Evolutionary conservation across 2,888 invertebrate genomes (phyloP), one percentile per base, ranked within the genome.

Genomic region (Aphidoletes aphidimyza): DNA sequence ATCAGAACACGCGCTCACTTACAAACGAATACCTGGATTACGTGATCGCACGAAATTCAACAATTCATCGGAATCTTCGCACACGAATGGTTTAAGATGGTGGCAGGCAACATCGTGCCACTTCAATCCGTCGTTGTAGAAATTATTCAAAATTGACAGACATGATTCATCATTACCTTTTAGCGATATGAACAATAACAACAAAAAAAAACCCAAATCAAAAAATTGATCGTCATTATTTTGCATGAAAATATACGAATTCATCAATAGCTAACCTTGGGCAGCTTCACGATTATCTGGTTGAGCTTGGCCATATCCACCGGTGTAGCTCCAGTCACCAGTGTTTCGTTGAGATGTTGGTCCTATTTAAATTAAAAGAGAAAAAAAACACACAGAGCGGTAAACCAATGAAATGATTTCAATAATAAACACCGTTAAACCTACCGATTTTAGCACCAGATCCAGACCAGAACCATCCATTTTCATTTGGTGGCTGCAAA

Each of bases 401-500:
- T n/a, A n/a, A n/a, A n/a, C n/a, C n/a, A n/a, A n/a, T n/a, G n/a
- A n/a, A n/a, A n/a, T n/a, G n/a, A n/a, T n/a, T n/a, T n/a, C n/a
- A n/a, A n/a, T n/a, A n/a, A n/a, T n/a, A n/a, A n/a, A n/a, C n/a
- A n/a, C n/a, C 14, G 42, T 69, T 2, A 6, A 69, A 30, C 69
- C n/a, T n/a, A 81, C 81, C 81, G 88, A 97, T 95, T 91, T 97
- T 97, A 86, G 95, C 96, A 42, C 97, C 97, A 11, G 96, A 96
- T 86, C 96, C 97, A 8, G 96, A 96, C 97, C 97, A 97, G 93
- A 97, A 97, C 97, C 97, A 97, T 85, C 96, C 96, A 90, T 95
- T 95, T 87, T 95, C 93, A 88, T 95, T 95, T 86, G 95, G 93
- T n/a, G 96, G 96, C 90, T 95, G 95, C 88, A 96, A 91, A 90